Evolutionary conservation across 2,113 vertebrate genomes (phyloP).

Genomic region (Brienomyrus brachyistius): DNA sequence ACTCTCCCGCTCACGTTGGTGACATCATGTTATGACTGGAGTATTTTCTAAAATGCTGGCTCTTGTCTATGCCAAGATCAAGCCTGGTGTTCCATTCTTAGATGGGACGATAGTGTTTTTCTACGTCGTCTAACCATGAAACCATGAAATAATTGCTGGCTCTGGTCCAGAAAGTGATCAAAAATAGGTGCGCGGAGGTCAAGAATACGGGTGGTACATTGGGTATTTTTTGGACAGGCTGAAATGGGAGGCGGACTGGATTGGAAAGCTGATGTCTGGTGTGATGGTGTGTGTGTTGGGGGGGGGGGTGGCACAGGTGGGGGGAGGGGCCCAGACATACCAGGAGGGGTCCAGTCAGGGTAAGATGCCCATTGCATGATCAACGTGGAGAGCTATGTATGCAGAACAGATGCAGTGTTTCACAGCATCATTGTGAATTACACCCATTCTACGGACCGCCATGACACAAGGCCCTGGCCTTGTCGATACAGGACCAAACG

Average conservation of each 20-base stretch:
- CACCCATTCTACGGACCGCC: not conserved
- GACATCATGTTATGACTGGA: slow-evolving; percentile 3
- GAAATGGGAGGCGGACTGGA: not conserved
- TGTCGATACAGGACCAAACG: not conserved
- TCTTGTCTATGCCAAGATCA: not conserved
- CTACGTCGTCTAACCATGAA: not conserved
- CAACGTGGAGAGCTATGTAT: not conserved
- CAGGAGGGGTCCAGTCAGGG: not conserved
- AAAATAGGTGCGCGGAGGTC: not conserved
- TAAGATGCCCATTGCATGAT: not conserved
- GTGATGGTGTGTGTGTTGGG: not conserved
- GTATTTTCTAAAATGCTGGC: not conserved
- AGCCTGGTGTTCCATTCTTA: not conserved
- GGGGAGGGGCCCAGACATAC: too few relatives aligned
- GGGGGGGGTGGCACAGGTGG: not conserved
- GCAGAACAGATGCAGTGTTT: not conserved
- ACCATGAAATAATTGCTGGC: not conserved
- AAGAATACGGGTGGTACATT: not conserved
- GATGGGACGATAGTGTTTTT: not conserved
- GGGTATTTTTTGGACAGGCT: not conserved
- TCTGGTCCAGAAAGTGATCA: not conserved
- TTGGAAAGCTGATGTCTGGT: not conserved
- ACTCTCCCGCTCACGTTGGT: not conserved
- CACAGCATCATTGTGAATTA: not conserved
- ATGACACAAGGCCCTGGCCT: not conserved